These are phyloP conservation scores for Noctua janthina DNA, from an alignment of 2,888 invertebrate species.

Conservation along the genomic window DNA sequence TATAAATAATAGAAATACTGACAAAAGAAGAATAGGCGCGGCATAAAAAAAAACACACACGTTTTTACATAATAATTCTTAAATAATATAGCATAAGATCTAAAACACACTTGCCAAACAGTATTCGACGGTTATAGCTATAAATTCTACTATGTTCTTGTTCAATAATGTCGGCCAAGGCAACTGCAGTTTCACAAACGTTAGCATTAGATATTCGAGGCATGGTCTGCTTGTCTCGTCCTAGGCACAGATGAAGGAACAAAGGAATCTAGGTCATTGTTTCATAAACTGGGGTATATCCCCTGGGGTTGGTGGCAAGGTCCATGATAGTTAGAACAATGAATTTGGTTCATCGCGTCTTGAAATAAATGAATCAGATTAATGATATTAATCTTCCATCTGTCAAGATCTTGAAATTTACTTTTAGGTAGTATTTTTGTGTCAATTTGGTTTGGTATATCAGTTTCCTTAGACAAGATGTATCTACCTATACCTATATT, in stretches of 20 bases:
- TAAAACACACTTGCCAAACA: constrained; percentile 45
- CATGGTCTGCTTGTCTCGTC: constrained; percentile 69
- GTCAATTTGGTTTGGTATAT: not conserved
- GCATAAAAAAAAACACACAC: not conserved
- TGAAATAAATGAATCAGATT: not conserved
- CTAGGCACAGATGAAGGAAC: constrained; percentile 73
- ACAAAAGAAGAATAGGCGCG: constrained; percentile 25
- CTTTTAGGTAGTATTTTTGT: not conserved
- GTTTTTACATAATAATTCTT: constrained; percentile 29
- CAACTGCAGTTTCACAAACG: constrained; percentile 82
- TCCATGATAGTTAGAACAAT: not conserved
- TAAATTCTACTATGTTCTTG: constrained; percentile 67
- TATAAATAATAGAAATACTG: not conserved
- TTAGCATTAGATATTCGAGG: constrained; percentile 81
- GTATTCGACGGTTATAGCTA: constrained; percentile 50
- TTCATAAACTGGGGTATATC: constrained; percentile 20
- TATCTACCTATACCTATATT: too few relatives aligned
- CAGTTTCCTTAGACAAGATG: not conserved
- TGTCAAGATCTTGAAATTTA: not conserved
- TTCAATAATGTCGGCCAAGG: constrained; percentile 84
- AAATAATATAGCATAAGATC: constrained; percentile 27
- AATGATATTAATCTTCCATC: not conserved
- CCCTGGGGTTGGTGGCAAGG: constrained; percentile 13
- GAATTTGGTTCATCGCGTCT: not conserved
- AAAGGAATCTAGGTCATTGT: constrained; percentile 73